phyloP scores from a whole-genome alignment of 2,797 vertebrate genomes.

The Artibeus lituratus region DNA sequence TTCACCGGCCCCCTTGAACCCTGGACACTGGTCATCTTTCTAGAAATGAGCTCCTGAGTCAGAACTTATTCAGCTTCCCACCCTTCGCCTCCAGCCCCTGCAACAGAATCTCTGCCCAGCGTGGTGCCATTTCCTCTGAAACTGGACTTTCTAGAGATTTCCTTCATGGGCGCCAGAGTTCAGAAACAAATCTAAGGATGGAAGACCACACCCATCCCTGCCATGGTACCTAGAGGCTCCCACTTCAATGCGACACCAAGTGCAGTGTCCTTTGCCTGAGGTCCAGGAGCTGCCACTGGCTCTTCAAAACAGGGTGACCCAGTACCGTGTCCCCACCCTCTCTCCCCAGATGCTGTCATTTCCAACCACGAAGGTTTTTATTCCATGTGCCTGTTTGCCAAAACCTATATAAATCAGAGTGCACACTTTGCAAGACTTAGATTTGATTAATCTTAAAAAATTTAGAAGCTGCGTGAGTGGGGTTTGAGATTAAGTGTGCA shows the following conservation, averaged over 20 bases:
- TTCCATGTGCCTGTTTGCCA: conserved; percentile 55
- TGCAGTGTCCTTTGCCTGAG: not conserved
- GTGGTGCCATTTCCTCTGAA: not conserved
- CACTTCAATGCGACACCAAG: not conserved
- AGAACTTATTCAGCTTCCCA: not conserved
- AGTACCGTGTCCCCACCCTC: not conserved
- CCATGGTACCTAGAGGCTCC: not conserved
- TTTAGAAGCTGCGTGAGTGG: conserved; percentile 65
- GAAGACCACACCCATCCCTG: not conserved
- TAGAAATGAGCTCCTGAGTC: not conserved
- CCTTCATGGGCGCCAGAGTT: not conserved
- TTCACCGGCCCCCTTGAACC: not conserved
- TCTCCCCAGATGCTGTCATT: conserved; percentile 20
- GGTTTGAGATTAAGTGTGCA: conserved; percentile 73
- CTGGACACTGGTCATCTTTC: not conserved
- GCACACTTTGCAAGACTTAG: conserved; percentile 42
- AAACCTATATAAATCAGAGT: conserved; percentile 71
- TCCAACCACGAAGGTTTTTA: conserved; percentile 55
- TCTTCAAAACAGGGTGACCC: not conserved
- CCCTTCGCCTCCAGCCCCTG: not conserved
- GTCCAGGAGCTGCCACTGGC: not conserved
- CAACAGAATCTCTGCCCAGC: not conserved
- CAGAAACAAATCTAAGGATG: not conserved
- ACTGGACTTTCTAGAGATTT: not conserved
- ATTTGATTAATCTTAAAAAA: conserved; percentile 74